phyloP scores from a whole-genome alignment of 1,140 invertebrate genomes.

The Octopus bimaculoides region DNA sequence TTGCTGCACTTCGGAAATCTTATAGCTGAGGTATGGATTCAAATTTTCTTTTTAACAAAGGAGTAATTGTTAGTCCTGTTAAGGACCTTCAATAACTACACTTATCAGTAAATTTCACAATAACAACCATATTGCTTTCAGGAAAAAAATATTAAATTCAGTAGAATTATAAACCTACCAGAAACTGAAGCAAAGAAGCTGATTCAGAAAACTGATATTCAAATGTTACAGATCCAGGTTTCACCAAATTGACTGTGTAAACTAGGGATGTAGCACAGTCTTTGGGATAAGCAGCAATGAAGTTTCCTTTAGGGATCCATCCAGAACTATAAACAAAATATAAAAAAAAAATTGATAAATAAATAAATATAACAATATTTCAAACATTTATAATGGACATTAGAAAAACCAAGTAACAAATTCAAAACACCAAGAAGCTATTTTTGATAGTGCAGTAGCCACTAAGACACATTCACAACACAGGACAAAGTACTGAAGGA shows the following conservation, averaged over 20 bases:
- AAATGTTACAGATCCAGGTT: slow-evolving; percentile 59
- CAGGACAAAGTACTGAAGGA: no score
- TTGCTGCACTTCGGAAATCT: no score
- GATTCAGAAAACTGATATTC: slow-evolving; percentile 62
- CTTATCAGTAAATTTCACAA: no score
- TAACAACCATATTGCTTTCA: no score
- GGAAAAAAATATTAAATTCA: no score
- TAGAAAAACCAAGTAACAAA: neutral
- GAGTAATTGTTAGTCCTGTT: no score
- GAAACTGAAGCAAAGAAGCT: slow-evolving; percentile 61
- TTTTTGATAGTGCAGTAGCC: no score
- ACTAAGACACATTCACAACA: no score
- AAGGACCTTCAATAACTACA: no score
- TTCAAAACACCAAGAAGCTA: neutral
- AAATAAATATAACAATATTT: neutral
- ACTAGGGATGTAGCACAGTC: slow-evolving; percentile 59
- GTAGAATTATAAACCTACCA: slow-evolving; percentile 44
- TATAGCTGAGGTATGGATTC: no score
- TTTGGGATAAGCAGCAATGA: slow-evolving; percentile 55
- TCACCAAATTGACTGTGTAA: slow-evolving; percentile 62
- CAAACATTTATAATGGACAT: neutral
- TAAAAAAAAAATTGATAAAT: neutral
- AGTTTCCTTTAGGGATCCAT: slow-evolving; percentile 57
- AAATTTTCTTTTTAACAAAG: no score
- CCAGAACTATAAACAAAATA: slow-evolving; percentile 47